phyloP scores from a whole-genome alignment of 2,113 vertebrate genomes.

The Datnioides undecimradiatus region DNA sequence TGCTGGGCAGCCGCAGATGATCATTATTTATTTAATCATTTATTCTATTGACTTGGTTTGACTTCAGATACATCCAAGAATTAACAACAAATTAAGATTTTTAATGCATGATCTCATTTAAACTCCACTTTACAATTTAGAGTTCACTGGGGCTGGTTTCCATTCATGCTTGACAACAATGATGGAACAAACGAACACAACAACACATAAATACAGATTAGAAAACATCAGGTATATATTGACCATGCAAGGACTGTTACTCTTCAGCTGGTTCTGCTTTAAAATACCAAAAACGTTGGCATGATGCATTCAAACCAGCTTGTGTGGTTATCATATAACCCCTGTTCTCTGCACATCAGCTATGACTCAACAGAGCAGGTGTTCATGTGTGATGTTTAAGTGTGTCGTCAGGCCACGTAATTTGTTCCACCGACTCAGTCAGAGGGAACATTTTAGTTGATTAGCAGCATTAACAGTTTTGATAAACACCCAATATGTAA shows the following conservation, averaged over 20 bases:
- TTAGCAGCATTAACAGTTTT: too few species aligned
- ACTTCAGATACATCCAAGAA: background rate
- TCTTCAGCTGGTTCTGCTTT: background rate
- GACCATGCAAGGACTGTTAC: too few species aligned
- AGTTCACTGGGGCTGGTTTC: background rate
- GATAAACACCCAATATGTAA: too few species aligned
- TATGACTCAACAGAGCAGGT: too few species aligned
- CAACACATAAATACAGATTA: background rate
- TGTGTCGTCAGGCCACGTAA: too few species aligned
- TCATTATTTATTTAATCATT: background rate
- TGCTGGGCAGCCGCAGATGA: conserved; percentile 35
- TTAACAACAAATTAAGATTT: background rate
- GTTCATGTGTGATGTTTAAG: too few species aligned
- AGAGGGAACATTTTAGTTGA: too few species aligned
- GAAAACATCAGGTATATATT: background rate
- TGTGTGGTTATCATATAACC: background rate
- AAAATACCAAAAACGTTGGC: background rate
- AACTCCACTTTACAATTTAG: background rate
- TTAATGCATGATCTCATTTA: too few species aligned
- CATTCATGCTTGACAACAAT: conserved; percentile 38
- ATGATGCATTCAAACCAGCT: background rate
- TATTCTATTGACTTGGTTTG: background rate
- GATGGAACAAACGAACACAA: background rate
- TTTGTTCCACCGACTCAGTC: too few species aligned
- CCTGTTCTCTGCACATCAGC: background rate